Evolutionary conservation across 2,888 invertebrate genomes (phyloP).

Genomic region (Seira sanloemensis): DNA sequence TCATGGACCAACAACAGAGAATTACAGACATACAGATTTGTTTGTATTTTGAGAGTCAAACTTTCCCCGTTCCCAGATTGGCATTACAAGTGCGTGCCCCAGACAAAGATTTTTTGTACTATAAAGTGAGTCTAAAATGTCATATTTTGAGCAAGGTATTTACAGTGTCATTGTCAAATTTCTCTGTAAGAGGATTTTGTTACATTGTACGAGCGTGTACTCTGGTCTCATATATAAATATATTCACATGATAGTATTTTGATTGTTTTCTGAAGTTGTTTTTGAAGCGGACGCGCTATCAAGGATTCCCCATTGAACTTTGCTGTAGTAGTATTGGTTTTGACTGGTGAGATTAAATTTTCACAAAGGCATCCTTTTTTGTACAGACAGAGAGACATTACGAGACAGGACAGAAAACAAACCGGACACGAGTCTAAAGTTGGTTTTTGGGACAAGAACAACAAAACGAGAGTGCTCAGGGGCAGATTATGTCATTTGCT

Average conservation of each 20-base stretch:
- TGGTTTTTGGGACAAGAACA: constrained; percentile 25
- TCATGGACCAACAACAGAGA: constrained; percentile 55
- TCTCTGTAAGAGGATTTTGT: not conserved
- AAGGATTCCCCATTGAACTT: constrained; percentile 63
- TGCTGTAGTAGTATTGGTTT: constrained; percentile 2
- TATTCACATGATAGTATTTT: no score
- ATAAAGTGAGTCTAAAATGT: no score
- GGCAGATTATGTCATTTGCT: constrained; percentile 26
- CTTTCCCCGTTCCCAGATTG: no score
- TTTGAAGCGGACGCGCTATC: constrained; percentile 16
- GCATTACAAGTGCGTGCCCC: no score
- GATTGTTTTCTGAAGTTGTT: not conserved
- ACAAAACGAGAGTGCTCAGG: constrained; percentile 50
- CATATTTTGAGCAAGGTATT: no score
- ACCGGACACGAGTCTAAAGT: not conserved
- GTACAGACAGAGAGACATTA: constrained; percentile 31
- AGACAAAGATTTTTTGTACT: no score
- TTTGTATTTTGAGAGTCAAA: no score
- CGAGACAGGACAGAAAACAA: constrained; percentile 17
- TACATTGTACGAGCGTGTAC: not conserved
- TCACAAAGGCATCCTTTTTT: not conserved
- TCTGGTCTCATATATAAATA: no score
- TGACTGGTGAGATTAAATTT: not conserved
- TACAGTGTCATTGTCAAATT: constrained; percentile 34
- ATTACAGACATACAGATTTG: constrained; percentile 7